Conservation (phyloP, 2,797 vertebrate species). For the Lacerta viridis region DNA sequence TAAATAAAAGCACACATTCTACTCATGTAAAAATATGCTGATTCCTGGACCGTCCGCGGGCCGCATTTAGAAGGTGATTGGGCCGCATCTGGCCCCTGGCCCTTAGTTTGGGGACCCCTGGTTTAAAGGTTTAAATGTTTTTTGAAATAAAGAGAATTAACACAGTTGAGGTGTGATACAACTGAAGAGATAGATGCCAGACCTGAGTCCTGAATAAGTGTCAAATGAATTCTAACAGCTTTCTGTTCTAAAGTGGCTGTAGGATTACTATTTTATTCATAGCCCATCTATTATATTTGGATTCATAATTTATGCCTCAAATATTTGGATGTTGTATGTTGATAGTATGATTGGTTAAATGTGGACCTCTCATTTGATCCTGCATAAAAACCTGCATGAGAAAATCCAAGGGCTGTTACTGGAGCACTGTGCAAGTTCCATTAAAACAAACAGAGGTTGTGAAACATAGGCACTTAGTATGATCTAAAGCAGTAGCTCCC, state of each 20-base stretch:
- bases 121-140: conserved; percentile 32
- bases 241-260: neutral
- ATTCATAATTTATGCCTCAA: neutral
- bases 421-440: neutral
- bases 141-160: conserved; percentile 61
- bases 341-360: neutral
- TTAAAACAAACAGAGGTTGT: neutral
- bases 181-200: conserved; percentile 7
- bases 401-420: neutral
- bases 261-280: neutral
- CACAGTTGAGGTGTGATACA: conserved; percentile 42
- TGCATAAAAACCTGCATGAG: neutral
- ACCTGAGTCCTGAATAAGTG: conserved; percentile 42
- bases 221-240: conserved; percentile 53
- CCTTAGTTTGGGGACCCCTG: too few relatives aligned
- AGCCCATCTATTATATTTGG: neutral
- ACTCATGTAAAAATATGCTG: too few relatives aligned
- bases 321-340: neutral
- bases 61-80: too few relatives aligned
- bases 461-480: neutral
- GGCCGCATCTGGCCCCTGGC: too few relatives aligned
- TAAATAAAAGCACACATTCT: too few relatives aligned
- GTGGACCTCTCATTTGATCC: neutral
- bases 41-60: too few relatives aligned
- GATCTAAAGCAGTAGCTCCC: neutral